Percentiles rank a stretch among this genome's conserved stretches.
These are phyloP conservation scores for Megalonaias nervosa DNA, from an alignment of 1,140 invertebrate species.

Conservation along the genomic window DNA sequence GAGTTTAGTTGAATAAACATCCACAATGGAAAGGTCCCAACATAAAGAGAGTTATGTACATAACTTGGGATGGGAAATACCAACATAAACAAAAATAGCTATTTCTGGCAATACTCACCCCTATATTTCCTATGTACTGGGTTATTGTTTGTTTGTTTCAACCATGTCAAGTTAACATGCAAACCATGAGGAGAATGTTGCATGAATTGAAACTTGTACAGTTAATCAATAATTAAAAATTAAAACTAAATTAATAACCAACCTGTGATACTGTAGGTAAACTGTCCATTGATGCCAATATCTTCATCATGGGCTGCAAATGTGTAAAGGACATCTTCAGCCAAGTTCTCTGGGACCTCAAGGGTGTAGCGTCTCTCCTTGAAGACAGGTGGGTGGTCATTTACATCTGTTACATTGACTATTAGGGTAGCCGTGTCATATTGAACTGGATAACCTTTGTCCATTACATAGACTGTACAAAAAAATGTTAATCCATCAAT, in stretches of 20 bases:
- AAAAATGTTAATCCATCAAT: not conserved
- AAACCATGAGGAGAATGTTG: no score
- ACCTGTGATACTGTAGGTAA: slow-evolving; percentile 95
- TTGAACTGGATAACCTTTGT: slow-evolving; percentile 62
- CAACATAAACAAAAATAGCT: no score
- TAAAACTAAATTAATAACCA: slow-evolving; percentile 59
- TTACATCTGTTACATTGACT: slow-evolving; percentile 72
- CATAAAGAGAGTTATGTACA: no score
- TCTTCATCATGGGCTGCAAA: slow-evolving; percentile 86
- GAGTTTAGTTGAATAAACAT: no score
- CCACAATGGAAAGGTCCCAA: no score
- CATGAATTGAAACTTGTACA: no score
- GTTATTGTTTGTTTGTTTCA: no score
- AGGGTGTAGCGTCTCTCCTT: slow-evolving; percentile 28
- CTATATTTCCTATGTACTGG: no score
- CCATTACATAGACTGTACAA: slow-evolving; percentile 64
- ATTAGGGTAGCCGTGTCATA: slow-evolving; percentile 72
- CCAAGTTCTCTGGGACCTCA: slow-evolving; percentile 52
- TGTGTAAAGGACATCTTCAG: slow-evolving; percentile 78
- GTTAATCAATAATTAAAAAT: no score
- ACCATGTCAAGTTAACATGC: no score
- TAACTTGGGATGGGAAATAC: no score
- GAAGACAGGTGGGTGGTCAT: slow-evolving; percentile 69
- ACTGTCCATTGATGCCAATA: slow-evolving; percentile 85
- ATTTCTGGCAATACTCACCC: no score